Conservation (phyloP, 2,113 vertebrate genomes). For the Aphyosemion australe region DNA sequence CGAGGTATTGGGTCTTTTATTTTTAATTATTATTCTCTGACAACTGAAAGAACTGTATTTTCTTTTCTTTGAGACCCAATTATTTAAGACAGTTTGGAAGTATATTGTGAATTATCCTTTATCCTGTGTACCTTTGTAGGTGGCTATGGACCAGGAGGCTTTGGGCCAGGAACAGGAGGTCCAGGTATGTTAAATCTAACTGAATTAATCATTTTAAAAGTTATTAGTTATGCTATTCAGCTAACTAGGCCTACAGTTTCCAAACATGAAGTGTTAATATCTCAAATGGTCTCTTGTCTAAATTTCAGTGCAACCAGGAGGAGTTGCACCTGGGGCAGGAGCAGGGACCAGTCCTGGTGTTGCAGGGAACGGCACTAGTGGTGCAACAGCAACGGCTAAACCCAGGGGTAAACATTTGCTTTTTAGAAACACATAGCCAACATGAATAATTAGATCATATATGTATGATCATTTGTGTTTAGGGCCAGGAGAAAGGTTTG, state of each 20-base stretch:
- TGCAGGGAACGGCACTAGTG: constrained; percentile 36
- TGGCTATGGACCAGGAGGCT: constrained; percentile 29
- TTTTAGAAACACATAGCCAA: too few relatives aligned
- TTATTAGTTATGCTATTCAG: too few relatives aligned
- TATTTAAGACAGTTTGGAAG: neutral
- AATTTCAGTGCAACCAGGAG: constrained; percentile 60
- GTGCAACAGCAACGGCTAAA: constrained; percentile 34
- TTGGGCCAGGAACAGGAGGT: constrained; percentile 20
- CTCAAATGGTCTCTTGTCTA: neutral
- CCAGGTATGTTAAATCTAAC: constrained; percentile 25
- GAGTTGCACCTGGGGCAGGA: constrained; percentile 43
- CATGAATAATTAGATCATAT: too few relatives aligned
- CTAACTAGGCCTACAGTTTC: too few relatives aligned
- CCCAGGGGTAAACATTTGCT: constrained; percentile 40
- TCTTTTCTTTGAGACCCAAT: neutral
- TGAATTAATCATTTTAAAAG: neutral
- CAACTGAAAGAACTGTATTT: too few relatives aligned
- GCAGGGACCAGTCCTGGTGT: constrained; percentile 19
- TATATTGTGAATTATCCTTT: neutral
- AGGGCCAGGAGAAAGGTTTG: constrained; percentile 40
- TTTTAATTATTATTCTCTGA: neutral
- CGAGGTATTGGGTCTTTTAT: constrained; percentile 41
- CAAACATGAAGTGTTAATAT: too few relatives aligned
- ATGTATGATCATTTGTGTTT: too few relatives aligned
- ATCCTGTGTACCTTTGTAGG: constrained; percentile 8